phyloP scores from a whole-genome alignment of 37 sponge, comb jelly and placozoan species.

The Bolinopsis microptera region DNA sequence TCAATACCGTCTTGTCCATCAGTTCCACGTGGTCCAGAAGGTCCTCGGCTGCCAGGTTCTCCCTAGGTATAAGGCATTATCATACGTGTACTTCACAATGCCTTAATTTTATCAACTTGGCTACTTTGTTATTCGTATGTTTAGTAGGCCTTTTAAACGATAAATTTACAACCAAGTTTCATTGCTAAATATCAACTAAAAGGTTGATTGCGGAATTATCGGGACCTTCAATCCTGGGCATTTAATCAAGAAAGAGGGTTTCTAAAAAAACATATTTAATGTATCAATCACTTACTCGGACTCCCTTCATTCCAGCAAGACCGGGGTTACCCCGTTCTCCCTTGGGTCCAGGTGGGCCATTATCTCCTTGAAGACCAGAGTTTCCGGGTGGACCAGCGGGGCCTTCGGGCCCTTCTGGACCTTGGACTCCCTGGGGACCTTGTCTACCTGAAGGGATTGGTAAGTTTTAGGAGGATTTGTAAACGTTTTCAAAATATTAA shows the following conservation, averaged over 20 bases:
- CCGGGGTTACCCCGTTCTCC: slow-evolving; percentile 13
- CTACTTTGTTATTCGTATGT: too few species aligned
- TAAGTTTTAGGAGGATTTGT: background rate
- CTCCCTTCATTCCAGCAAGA: slow-evolving; percentile 31
- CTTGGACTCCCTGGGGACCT: slow-evolving; percentile 10
- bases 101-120: too few species aligned
- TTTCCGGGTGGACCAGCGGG: background rate
- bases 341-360: slow-evolving; percentile 1
- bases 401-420: slow-evolving; percentile 7
- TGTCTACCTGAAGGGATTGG: background rate
- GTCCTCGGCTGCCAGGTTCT: slow-evolving; percentile 29
- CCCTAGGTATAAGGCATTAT: too few species aligned
- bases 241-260: background rate
- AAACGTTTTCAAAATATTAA: too few species aligned
- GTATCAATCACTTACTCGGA: slow-evolving; percentile 1
- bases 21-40: slow-evolving; percentile 1
- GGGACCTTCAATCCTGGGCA: background rate
- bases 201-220: background rate
- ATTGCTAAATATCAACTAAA: too few species aligned
- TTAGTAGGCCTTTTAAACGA: too few species aligned
- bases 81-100: too few species aligned
- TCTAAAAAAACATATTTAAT: background rate
- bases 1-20: background rate
- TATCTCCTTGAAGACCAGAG: slow-evolving; percentile 64
- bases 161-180: too few species aligned